These are phyloP conservation scores for Epistrophe eligans DNA, from an alignment of 2,888 invertebrate genomes.

Conservation along the genomic window DNA sequence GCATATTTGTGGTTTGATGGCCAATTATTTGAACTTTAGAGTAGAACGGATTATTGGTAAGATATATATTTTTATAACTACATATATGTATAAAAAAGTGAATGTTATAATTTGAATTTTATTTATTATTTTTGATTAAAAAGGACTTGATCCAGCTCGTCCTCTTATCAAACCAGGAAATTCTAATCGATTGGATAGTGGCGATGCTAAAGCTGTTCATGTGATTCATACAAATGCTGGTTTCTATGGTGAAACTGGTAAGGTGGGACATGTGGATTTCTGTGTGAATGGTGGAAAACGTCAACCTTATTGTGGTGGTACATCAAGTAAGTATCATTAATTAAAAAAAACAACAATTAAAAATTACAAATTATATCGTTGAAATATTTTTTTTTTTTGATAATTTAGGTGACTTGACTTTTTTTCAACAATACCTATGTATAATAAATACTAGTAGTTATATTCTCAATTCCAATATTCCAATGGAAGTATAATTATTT, in stretches of 20 bases:
- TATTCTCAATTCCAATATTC: too few species aligned
- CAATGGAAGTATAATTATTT: too few species aligned
- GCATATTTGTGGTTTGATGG: slow-evolving; percentile 90
- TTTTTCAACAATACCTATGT: too few species aligned
- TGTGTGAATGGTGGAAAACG: slow-evolving; percentile 90
- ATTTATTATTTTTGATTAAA: background rate
- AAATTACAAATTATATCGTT: too few species aligned
- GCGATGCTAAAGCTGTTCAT: slow-evolving; percentile 91
- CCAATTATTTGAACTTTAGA: slow-evolving; percentile 89
- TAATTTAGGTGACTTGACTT: too few species aligned
- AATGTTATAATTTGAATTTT: background rate
- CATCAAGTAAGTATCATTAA: slow-evolving; percentile 85
- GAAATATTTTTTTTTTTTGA: too few species aligned
- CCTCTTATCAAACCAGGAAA: slow-evolving; percentile 88
- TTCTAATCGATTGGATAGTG: slow-evolving; percentile 87
- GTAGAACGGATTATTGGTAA: slow-evolving; percentile 89
- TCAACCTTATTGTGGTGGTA: slow-evolving; percentile 91
- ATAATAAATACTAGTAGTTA: too few species aligned
- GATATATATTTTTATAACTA: too few species aligned
- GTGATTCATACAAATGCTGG: slow-evolving; percentile 92
- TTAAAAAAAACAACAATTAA: too few species aligned
- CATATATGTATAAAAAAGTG: background rate
- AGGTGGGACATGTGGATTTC: slow-evolving; percentile 91
- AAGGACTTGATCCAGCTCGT: slow-evolving; percentile 90
- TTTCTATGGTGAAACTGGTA: slow-evolving; percentile 90